A percentile compares a stretch with the other conserved stretches of the same genome.
These are phyloP conservation scores for Hypocryptadius cinnamomeus DNA, from an alignment of 2,113 vertebrate species.

Conservation along the genomic window DNA sequence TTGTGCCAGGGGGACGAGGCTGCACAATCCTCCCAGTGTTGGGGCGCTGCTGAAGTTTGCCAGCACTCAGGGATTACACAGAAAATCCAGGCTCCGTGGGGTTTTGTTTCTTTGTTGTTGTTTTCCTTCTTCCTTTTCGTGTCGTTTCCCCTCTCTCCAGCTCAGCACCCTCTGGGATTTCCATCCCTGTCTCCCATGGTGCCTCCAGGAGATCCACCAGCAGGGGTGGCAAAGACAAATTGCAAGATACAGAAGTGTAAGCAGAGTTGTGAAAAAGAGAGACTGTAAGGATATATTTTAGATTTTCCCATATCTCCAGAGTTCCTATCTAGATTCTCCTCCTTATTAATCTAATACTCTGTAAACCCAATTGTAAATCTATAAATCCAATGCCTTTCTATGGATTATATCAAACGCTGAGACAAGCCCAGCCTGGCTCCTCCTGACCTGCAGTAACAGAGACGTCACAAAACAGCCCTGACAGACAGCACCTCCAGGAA, in stretches of 20 bases:
- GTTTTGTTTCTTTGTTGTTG: background rate
- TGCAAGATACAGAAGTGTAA: background rate
- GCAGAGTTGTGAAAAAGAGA: background rate
- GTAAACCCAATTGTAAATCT: background rate
- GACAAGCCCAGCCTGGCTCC: background rate
- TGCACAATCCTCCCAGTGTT: background rate
- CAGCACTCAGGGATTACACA: background rate
- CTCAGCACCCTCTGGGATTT: background rate
- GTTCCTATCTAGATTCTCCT: background rate
- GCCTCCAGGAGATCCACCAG: background rate
- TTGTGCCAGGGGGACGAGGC: background rate
- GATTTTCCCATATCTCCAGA: background rate
- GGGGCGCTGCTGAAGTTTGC: background rate
- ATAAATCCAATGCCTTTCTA: accelerated
- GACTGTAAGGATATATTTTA: background rate
- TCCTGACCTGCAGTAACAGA: background rate
- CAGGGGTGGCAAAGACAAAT: background rate
- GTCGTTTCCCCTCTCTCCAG: background rate
- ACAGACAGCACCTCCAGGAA: background rate
- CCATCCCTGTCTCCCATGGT: background rate
- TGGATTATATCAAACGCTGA: background rate
- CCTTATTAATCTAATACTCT: background rate
- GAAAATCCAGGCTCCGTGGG: background rate
- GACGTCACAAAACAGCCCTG: background rate
- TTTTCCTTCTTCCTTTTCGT: background rate